These are phyloP conservation scores for Prochilodus magdalenae DNA, from an alignment of 2,113 vertebrate species.

Conservation along the genomic window DNA sequence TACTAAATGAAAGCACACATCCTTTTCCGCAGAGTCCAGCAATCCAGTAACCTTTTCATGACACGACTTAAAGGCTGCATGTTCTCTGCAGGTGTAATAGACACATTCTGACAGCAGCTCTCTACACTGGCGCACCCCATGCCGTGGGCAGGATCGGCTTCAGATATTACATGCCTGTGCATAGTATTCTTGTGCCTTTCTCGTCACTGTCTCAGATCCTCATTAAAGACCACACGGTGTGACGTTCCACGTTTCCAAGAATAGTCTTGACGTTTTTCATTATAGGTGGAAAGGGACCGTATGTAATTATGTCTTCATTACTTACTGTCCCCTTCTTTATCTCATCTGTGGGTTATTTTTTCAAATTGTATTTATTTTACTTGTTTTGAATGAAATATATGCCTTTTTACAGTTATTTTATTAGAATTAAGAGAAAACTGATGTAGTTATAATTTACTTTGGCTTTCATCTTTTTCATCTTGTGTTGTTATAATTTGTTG, in stretches of 20 bases:
- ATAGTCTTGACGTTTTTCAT: conserved; percentile 12
- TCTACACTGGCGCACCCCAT: not conserved
- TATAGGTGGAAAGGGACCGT: not conserved
- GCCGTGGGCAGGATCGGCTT: not conserved
- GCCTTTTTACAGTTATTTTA: too few relatives aligned
- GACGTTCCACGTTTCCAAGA: not conserved
- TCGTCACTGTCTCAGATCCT: not conserved
- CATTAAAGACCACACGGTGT: conserved; percentile 9
- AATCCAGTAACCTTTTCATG: conserved; percentile 20
- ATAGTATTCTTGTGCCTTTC: not conserved
- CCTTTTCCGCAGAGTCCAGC: not conserved
- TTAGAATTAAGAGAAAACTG: not conserved
- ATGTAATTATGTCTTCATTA: not conserved
- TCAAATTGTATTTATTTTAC: not conserved
- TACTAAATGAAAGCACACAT: not conserved
- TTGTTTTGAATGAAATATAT: not conserved
- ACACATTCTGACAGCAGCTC: conserved; percentile 2
- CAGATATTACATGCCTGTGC: not conserved
- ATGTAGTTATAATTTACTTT: not conserved
- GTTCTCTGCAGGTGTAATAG: conserved; percentile 11
- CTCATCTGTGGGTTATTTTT: not conserved
- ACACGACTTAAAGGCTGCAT: not conserved
- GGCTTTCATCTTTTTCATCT: not conserved
- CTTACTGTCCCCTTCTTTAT: not conserved
- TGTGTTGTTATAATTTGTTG: too few relatives aligned